These are phyloP conservation scores for Echiichthys vipera DNA, from an alignment of 2,797 vertebrate genomes.

Conservation along the genomic window DNA sequence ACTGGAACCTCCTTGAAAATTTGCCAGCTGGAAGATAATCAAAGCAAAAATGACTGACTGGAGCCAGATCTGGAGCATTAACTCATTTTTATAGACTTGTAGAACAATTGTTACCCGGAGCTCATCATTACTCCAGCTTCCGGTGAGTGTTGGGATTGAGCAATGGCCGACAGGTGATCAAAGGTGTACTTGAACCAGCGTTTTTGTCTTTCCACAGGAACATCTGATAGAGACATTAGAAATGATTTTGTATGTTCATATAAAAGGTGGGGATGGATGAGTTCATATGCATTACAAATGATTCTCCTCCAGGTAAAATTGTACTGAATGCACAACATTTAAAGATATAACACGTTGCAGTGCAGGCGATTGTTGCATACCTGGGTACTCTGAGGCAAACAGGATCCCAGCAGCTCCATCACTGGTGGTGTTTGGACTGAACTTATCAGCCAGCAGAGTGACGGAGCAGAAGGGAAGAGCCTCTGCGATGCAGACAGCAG, in stretches of 20 bases:
- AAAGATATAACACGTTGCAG: neutral
- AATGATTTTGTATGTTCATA: neutral
- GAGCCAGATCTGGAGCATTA: accelerated
- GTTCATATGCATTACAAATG: neutral
- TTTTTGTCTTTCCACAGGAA: conserved; percentile 83
- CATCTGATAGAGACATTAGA: conserved; percentile 74
- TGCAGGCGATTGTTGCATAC: conserved; percentile 41
- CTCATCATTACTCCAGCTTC: conserved; percentile 89
- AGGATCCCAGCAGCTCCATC: conserved; percentile 93
- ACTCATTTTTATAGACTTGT: neutral
- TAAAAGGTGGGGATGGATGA: neutral
- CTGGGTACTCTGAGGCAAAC: conserved; percentile 75
- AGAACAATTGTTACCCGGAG: conserved; percentile 87
- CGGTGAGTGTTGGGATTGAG: conserved; percentile 83
- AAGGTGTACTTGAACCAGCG: conserved; percentile 92
- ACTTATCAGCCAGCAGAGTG: conserved; percentile 87
- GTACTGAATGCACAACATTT: no score
- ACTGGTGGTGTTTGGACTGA: conserved; percentile 91
- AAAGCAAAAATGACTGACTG: neutral
- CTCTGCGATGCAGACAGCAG: conserved; percentile 86
- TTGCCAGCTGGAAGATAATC: conserved; percentile 84
- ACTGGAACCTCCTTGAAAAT: conserved; percentile 87
- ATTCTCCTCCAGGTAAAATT: neutral
- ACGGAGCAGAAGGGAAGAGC: conserved; percentile 84
- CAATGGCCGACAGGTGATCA: conserved; percentile 85